Evolutionary conservation across 2,797 vertebrate genomes (phyloP).

Genomic region (Alcedo atthis): DNA sequence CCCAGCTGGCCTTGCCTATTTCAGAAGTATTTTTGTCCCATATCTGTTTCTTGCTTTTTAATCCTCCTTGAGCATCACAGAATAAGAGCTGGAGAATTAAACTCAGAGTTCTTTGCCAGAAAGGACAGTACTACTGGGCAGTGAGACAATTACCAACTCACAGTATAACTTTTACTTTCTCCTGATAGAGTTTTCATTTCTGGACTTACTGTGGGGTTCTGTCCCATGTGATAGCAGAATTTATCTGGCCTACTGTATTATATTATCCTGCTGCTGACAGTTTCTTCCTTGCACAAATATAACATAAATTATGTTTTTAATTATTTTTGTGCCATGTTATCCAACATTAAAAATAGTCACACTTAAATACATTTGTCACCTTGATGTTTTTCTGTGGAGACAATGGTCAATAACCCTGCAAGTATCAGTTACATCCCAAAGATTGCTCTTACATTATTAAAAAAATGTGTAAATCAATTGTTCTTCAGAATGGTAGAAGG

Average conservation of each 20-base stretch:
- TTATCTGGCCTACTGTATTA: neutral
- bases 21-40: neutral
- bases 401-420: neutral
- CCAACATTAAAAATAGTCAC: neutral
- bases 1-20: neutral
- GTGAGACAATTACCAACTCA: neutral
- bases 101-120: neutral
- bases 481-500: neutral
- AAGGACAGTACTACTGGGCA: neutral
- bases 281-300: neutral
- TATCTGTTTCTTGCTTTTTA: neutral
- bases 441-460: neutral
- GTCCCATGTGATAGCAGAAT: neutral
- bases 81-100: neutral
- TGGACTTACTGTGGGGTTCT: neutral
- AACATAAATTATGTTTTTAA: neutral
- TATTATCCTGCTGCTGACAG: neutral
- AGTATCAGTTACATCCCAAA: neutral
- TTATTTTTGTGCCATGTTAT: neutral
- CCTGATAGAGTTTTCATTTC: neutral
- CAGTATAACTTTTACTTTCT: neutral
- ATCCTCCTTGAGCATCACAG: neutral
- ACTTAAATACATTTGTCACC: neutral
- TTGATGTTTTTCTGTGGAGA: neutral
- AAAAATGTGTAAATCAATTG: neutral